Evolutionary conservation across 2,888 invertebrate species (phyloP), one percentile per base, ranked within the genome.

Genomic region (Scaptomyza parva): DNA sequence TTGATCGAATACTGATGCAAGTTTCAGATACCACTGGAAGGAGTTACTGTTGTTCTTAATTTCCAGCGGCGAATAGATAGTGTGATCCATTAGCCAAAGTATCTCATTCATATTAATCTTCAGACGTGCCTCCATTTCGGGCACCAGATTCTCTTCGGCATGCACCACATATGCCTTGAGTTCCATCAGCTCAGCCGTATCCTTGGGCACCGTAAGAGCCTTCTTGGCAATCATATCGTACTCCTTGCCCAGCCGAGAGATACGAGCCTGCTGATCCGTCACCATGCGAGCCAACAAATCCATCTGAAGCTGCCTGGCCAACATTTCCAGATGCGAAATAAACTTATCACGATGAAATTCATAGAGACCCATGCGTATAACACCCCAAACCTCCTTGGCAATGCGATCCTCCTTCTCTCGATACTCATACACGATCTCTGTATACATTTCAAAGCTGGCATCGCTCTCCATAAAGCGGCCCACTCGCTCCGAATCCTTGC

Each of bases 41-140:
- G 97, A 95, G 77, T 95, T 95, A 76, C 96, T 96, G 89, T 98
- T 98, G 37, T 96, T 95, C 86, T 97, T 96, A 88, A 98, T 95
- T 92, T 98, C 97, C 4, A 96, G 92, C 0, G 97, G 95, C 0
- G 96, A 95, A 78, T 97, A 95, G 6, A 93, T 92, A 0, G 95
- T 95, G 86, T 96, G 96, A 91, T 98, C 97, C 5, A 96, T 95
- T 8, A 98, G 92, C 92, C 97, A 98, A 47, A 95, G 91, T 50
- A 98, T 95, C 85, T 96, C 96, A 58, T 93, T 92, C 93, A 96
- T 90, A 59, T 92, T 92, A 54, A 94, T 92, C 62, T 93, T 93
- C 8, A 98, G 92, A 40, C 95, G 93, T 57, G 95, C 94, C 90
- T 97, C 96, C 95, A 98, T 95, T 71, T 95, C 94, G 0, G 93